Evolutionary conservation across 2,113 vertebrate species (phyloP).

Genomic region (Glareola pratincola): DNA sequence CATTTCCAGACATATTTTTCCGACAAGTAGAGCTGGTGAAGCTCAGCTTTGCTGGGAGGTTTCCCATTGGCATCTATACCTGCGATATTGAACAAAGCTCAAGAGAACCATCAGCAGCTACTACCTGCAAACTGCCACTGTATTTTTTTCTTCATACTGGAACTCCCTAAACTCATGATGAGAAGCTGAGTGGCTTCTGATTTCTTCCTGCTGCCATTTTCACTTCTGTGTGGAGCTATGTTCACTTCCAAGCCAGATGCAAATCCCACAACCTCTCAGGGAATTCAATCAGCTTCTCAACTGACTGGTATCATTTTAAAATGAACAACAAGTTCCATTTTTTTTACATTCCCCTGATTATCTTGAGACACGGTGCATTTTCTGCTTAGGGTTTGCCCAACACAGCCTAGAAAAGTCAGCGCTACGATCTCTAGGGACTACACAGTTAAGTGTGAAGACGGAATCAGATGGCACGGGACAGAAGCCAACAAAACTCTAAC

Average conservation of each 20-base stretch:
- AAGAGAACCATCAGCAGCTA: background rate
- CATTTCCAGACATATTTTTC: constrained; percentile 98
- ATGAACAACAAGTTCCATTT: background rate
- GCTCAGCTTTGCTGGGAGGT: constrained; percentile 85
- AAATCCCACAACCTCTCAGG: background rate
- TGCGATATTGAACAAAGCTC: background rate
- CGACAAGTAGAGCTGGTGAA: constrained; percentile 88
- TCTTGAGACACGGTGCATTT: background rate
- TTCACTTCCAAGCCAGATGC: background rate
- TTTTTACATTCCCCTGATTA: background rate
- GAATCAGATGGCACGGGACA: background rate
- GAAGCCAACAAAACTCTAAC: background rate
- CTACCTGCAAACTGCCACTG: background rate
- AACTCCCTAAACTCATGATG: background rate
- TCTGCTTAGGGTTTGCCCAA: background rate
- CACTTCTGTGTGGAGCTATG: background rate
- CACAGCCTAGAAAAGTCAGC: background rate
- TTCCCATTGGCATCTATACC: constrained; percentile 83
- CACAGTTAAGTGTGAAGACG: background rate
- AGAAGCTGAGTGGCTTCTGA: background rate
- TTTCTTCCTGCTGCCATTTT: background rate
- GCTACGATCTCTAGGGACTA: background rate
- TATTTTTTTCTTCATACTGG: background rate
- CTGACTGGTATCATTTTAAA: background rate
- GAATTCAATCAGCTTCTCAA: background rate